A percentile compares a stretch with the other conserved stretches of the same genome.
phyloP scores from a whole-genome alignment of 2,797 vertebrate genomes.

The Myripristis murdjan region DNA sequence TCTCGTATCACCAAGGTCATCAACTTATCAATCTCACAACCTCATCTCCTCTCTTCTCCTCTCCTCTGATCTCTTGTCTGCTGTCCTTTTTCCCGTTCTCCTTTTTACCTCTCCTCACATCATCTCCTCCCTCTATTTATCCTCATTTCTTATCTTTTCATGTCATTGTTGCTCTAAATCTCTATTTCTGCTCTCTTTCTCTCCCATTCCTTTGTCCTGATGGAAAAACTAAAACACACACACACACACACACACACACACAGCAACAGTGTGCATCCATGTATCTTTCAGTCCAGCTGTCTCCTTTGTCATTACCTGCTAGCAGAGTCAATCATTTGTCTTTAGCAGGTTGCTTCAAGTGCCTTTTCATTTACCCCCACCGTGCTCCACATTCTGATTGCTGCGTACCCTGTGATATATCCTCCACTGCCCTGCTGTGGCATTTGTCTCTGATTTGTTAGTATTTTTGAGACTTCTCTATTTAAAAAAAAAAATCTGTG shows the following conservation, averaged over 20 bases:
- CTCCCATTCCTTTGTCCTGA: not conserved
- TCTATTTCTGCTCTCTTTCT: not conserved
- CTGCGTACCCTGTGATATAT: constrained; percentile 7
- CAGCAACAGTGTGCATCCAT: constrained; percentile 7
- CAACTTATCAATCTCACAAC: constrained; percentile 21
- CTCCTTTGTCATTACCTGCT: constrained; percentile 46
- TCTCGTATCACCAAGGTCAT: constrained; percentile 49
- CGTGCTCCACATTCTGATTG: constrained; percentile 48
- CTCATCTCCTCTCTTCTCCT: constrained; percentile 13
- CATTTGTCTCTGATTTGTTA: too few species aligned
- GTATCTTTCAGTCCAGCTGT: constrained; percentile 36
- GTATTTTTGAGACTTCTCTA: too few species aligned
- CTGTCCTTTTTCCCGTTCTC: constrained; percentile 7
- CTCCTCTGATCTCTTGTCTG: not conserved
- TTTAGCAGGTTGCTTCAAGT: constrained; percentile 32
- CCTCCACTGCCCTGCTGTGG: constrained; percentile 3
- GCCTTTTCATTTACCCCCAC: constrained; percentile 34
- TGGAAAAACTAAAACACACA: not conserved
- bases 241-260: not conserved
- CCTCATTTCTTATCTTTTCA: not conserved
- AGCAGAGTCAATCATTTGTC: constrained; percentile 47
- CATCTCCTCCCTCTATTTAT: not conserved
- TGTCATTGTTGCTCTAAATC: not conserved
- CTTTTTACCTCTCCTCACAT: not conserved
- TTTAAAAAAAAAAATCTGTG: too few species aligned